Evolutionary conservation across 2,888 invertebrate genomes (phyloP).

Genomic region (Neria commutata): DNA sequence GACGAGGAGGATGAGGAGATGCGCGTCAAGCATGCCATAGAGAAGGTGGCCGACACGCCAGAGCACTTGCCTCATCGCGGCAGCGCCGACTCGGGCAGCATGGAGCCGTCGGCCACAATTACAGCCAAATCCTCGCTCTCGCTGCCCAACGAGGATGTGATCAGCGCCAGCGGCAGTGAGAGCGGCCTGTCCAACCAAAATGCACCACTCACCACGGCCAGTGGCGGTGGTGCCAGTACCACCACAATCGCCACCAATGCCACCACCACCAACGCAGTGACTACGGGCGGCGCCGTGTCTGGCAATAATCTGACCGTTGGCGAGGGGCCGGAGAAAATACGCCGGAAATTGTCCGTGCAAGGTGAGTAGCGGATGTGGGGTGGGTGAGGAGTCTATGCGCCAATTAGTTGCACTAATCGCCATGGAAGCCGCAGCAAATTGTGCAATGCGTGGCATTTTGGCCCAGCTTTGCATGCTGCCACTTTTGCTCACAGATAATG

Average conservation of each 20-base stretch:
- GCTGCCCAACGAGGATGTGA: conserved; percentile 45
- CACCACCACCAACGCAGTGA: conserved; percentile 8
- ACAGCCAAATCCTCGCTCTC: conserved; percentile 51
- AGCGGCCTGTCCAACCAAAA: conserved; percentile 42
- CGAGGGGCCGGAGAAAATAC: conserved; percentile 50
- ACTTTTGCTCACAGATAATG: neutral
- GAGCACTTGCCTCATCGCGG: conserved; percentile 34
- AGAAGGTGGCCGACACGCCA: conserved; percentile 34
- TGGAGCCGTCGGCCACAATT: conserved; percentile 35
- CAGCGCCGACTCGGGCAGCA: conserved; percentile 41
- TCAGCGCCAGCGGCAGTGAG: conserved; percentile 47
- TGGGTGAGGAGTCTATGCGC: neutral
- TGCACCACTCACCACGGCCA: conserved; percentile 11
- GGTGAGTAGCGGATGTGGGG: conserved; percentile 40
- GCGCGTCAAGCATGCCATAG: conserved; percentile 28
- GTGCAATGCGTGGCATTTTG: too few relatives aligned
- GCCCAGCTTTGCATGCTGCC: neutral
- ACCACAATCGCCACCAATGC: conserved; percentile 26
- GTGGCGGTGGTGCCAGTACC: conserved; percentile 11
- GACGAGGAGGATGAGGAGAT: conserved; percentile 46
- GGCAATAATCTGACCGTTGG: conserved; percentile 43
- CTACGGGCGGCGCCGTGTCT: conserved; percentile 18
- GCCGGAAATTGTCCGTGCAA: conserved; percentile 60
- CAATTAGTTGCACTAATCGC: too few relatives aligned
- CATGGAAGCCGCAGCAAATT: too few relatives aligned